phyloP scores from a whole-genome alignment of 1,140 invertebrate species.

The Drosophila bocqueti region DNA sequence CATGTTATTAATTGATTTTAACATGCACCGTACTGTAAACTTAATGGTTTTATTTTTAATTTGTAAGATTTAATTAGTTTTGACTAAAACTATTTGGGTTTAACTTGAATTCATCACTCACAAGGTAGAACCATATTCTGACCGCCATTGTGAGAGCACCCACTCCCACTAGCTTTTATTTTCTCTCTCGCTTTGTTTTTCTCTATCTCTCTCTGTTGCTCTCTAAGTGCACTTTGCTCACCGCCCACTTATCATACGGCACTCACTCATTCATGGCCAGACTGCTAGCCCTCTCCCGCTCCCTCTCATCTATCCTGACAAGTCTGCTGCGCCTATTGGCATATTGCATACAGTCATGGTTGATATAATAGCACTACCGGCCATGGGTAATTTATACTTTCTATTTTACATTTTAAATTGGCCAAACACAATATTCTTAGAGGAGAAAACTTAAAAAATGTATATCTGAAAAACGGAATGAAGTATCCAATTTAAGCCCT shows the following conservation, averaged over 20 bases:
- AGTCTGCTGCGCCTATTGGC: constrained; percentile 66
- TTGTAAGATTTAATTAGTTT: too few species aligned
- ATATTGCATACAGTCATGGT: constrained; percentile 21
- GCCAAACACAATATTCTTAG: neutral
- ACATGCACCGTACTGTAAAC: too few species aligned
- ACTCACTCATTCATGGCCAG: constrained; percentile 79
- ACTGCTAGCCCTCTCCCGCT: constrained; percentile 29
- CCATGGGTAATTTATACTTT: too few species aligned
- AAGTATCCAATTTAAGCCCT: too few species aligned
- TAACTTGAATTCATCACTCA: neutral
- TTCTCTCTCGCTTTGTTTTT: constrained; percentile 21
- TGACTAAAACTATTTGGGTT: too few species aligned
- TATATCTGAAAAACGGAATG: neutral
- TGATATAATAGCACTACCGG: neutral
- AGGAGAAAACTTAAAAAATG: neutral
- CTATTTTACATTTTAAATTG: too few species aligned
- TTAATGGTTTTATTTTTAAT: too few species aligned
- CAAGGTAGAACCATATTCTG: neutral
- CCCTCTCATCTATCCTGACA: neutral
- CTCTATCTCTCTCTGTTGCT: constrained; percentile 13
- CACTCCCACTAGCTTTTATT: constrained; percentile 1
- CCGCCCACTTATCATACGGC: constrained; percentile 73
- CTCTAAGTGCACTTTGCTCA: constrained; percentile 34
- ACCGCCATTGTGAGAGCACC: constrained; percentile 5
- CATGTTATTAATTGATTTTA: too few species aligned